A percentile compares a stretch with the other conserved stretches of the same genome.
phyloP scores from a whole-genome alignment of 2,888 invertebrate genomes.

The Caenorhabditis doughertyi region DNA sequence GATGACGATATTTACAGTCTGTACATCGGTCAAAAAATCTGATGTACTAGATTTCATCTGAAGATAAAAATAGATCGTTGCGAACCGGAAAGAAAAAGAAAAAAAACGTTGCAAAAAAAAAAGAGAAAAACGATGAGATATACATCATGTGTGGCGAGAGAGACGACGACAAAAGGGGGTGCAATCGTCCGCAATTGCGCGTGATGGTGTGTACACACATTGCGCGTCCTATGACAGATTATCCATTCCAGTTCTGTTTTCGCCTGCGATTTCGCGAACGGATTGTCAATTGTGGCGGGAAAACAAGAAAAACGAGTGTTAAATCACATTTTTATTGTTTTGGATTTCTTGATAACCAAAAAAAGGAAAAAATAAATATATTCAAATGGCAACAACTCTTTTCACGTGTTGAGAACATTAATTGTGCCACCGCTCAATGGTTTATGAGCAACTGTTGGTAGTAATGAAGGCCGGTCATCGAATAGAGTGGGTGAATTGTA shows the following conservation, averaged over 20 bases:
- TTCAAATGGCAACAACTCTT: slow-evolving; percentile 19
- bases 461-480: slow-evolving; percentile 65
- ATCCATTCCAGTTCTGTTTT: slow-evolving; percentile 51
- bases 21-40: slow-evolving; percentile 66
- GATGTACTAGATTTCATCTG: slow-evolving; percentile 67
- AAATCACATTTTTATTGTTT: slow-evolving; percentile 40
- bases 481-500: slow-evolving; percentile 68
- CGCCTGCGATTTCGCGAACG: slow-evolving; percentile 19
- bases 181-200: slow-evolving; percentile 27
- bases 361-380: slow-evolving; percentile 34
- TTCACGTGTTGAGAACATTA: slow-evolving; percentile 58
- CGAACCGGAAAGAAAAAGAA: not conserved
- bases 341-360: not conserved
- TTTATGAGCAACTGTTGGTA: slow-evolving; percentile 66
- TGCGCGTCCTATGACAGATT: slow-evolving; percentile 51
- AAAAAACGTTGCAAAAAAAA: slow-evolving; percentile 25
- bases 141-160: slow-evolving; percentile 9
- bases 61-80: slow-evolving; percentile 37
- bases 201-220: slow-evolving; percentile 47
- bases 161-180: slow-evolving; percentile 8
- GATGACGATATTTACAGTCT: slow-evolving; percentile 65
- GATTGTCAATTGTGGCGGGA: slow-evolving; percentile 27
- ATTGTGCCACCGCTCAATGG: slow-evolving; percentile 70
- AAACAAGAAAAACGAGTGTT: slow-evolving; percentile 42
- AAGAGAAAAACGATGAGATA: slow-evolving; percentile 29